A percentile compares a stretch with the other conserved stretches of the same genome.
Evolutionary conservation across 92 coral and sea anemone genomes (phyloP).

Genomic region (Diadumene lineata): DNA sequence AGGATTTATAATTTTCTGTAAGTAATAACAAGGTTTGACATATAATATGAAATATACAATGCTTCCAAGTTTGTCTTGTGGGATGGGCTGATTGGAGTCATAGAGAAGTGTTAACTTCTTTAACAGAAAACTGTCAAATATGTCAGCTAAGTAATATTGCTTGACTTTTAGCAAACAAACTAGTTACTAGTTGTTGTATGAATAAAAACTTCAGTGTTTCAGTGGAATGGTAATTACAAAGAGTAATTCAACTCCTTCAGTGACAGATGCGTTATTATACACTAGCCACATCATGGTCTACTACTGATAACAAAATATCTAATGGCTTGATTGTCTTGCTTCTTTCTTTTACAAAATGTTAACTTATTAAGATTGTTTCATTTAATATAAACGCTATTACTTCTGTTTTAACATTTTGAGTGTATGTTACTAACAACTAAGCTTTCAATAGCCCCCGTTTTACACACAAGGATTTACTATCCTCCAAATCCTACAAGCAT

Average conservation of each 20-base stretch:
- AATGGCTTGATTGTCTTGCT: conserved; percentile 26
- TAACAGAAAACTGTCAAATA: neutral
- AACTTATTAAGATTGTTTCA: conserved; percentile 1
- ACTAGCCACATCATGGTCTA: conserved; percentile 30
- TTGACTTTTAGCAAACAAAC: too few species aligned
- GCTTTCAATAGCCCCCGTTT: conserved; percentile 23
- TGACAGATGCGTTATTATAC: conserved; percentile 31
- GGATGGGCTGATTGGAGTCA: conserved; percentile 11
- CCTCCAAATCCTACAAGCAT: conserved; percentile 17
- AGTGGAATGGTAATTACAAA: conserved; percentile 15
- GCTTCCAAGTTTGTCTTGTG: conserved; percentile 9
- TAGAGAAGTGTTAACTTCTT: neutral
- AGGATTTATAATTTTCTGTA: neutral
- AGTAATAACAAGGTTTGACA: neutral
- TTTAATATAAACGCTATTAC: conserved; percentile 7
- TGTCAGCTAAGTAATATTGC: neutral
- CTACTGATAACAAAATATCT: conserved; percentile 23
- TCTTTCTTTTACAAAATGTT: conserved; percentile 9
- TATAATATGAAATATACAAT: neutral
- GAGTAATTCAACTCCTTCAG: conserved; percentile 22
- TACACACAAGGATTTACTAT: conserved; percentile 20
- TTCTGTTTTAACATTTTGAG: neutral
- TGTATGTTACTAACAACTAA: conserved; percentile 12
- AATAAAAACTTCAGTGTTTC: neutral
- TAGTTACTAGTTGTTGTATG: neutral